Conservation (phyloP, 2,797 vertebrate species). For the Cossypha dichroa region DNA sequence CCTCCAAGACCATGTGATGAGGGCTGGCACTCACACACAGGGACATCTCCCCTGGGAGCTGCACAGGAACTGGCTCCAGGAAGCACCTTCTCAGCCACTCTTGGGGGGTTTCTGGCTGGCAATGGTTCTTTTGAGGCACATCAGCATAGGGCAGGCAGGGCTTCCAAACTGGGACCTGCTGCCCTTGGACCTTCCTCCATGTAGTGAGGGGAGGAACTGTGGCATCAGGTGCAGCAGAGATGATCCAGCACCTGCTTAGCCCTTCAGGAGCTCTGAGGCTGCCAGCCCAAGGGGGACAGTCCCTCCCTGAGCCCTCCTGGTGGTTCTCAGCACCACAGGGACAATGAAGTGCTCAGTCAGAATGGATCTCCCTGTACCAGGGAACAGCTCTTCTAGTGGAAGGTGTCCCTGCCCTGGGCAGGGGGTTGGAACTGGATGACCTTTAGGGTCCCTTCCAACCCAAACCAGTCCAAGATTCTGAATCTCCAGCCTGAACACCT, state of each 20-base stretch:
- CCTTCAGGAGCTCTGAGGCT: background rate
- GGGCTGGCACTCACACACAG: background rate
- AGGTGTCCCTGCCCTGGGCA: rapidly evolving
- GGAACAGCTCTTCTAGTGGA: background rate
- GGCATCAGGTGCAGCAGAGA: rapidly evolving
- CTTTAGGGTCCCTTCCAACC: background rate
- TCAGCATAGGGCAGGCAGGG: background rate
- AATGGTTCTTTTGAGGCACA: background rate
- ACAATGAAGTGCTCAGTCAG: background rate
- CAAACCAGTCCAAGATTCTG: background rate
- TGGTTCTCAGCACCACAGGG: background rate
- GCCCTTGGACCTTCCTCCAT: background rate
- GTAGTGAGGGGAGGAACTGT: rapidly evolving
- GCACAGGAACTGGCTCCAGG: background rate
- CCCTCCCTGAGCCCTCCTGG: background rate
- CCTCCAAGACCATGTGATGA: rapidly evolving
- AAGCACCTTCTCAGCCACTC: rapidly evolving
- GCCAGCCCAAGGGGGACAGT: background rate
- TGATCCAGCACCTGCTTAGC: background rate
- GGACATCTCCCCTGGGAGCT: background rate
- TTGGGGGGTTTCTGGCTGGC: rapidly evolving
- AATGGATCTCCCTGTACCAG: background rate
- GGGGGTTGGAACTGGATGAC: background rate
- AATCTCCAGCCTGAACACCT: background rate
- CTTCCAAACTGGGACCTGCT: background rate